Evolutionary conservation across 2,888 invertebrate species (phyloP).

Genomic region (Calameuta filiformis): DNA sequence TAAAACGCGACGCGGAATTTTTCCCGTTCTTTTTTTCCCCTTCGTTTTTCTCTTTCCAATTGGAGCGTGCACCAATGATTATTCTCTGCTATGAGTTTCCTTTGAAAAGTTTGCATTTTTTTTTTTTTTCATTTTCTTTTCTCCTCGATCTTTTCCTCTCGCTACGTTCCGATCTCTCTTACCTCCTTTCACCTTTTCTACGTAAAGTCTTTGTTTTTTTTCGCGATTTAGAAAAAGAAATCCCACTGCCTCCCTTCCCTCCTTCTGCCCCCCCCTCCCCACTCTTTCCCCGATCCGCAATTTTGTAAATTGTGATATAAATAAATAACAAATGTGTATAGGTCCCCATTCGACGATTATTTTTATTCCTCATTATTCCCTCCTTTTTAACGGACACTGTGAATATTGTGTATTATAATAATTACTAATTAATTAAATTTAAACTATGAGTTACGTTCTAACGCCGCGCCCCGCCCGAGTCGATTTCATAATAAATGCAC

Average conservation of each 20-base stretch:
- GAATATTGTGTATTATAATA: slow-evolving; percentile 66
- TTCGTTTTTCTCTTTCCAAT: slow-evolving; percentile 13
- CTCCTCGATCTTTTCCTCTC: slow-evolving; percentile 36
- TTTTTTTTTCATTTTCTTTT: slow-evolving; percentile 32
- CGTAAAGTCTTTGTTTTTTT: not conserved
- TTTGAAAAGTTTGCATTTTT: no score
- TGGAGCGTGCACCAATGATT: no score
- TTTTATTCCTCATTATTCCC: slow-evolving; percentile 32
- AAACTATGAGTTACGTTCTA: slow-evolving; percentile 60
- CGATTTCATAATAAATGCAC: slow-evolving; percentile 11
- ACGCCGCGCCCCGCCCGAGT: slow-evolving; percentile 43
- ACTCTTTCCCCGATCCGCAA: slow-evolving; percentile 36
- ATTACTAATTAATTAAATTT: slow-evolving; percentile 65
- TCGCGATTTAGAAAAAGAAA: not conserved
- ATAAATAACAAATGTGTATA: slow-evolving; percentile 64
- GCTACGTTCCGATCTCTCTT: slow-evolving; percentile 36
- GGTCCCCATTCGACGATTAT: slow-evolving; percentile 53
- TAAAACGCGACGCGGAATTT: no score
- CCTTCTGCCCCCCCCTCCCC: slow-evolving; percentile 15
- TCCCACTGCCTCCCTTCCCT: slow-evolving; percentile 15
- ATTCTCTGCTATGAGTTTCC: no score
- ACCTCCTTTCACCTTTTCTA: not conserved
- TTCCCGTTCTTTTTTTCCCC: slow-evolving; percentile 9
- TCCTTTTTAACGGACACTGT: slow-evolving; percentile 61
- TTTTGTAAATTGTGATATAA: slow-evolving; percentile 67